Conservation (phyloP, 2,888 invertebrate genomes). For the Coelinius sp. region DNA sequence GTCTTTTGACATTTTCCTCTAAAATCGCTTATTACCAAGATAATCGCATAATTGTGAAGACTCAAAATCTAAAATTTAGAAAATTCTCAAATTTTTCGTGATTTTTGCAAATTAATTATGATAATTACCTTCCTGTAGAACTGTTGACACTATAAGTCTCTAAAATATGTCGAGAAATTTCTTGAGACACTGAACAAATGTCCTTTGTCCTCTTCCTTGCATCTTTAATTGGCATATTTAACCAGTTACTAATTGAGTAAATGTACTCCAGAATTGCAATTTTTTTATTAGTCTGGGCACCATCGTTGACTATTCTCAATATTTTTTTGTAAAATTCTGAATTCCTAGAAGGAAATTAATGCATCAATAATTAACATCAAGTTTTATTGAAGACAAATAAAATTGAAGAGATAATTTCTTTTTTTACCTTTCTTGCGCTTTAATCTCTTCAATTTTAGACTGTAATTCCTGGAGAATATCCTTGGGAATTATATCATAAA, state of each 20-base stretch:
- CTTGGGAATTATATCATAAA: slow-evolving; percentile 63
- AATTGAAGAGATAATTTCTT: not conserved
- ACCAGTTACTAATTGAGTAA: slow-evolving; percentile 57
- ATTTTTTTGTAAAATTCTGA: slow-evolving; percentile 53
- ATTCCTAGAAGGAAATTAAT: slow-evolving; percentile 47
- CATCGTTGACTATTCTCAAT: slow-evolving; percentile 45
- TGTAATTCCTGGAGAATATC: slow-evolving; percentile 58
- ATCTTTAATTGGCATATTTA: slow-evolving; percentile 55
- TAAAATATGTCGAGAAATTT: slow-evolving; percentile 55
- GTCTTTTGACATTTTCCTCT: no score
- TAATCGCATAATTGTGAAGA: no score
- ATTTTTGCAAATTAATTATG: no score
- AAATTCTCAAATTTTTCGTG: not conserved
- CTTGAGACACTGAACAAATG: slow-evolving; percentile 53
- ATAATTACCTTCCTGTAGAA: slow-evolving; percentile 57
- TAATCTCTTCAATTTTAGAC: slow-evolving; percentile 48
- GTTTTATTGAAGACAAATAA: not conserved
- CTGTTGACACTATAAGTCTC: slow-evolving; percentile 58
- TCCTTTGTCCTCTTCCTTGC: slow-evolving; percentile 52
- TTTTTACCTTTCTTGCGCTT: slow-evolving; percentile 53
- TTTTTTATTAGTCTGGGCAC: slow-evolving; percentile 52
- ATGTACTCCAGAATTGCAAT: slow-evolving; percentile 60
- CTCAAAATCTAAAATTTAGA: no score
- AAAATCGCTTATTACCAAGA: no score
- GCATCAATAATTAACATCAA: slow-evolving; percentile 24